phyloP scores from a whole-genome alignment of 2,797 vertebrate genomes.

The Brachyalestes nurse region DNA sequence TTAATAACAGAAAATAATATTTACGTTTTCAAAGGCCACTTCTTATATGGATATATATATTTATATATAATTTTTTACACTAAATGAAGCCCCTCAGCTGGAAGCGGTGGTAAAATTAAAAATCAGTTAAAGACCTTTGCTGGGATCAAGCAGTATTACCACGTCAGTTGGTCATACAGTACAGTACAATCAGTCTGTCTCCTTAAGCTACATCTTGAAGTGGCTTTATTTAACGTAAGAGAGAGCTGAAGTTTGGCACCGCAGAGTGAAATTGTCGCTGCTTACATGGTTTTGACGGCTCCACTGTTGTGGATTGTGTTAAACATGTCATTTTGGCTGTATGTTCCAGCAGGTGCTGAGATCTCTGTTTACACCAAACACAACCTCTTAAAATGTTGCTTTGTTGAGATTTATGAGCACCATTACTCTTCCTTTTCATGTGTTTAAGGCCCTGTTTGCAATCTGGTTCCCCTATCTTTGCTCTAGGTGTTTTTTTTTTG shows the following conservation, averaged over 20 bases:
- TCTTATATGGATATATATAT: no score
- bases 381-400: constrained; percentile 64
- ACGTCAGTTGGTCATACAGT: background rate
- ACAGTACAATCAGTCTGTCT: background rate
- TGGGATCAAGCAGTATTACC: no score
- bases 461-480: constrained; percentile 67
- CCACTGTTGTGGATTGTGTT: constrained; percentile 65
- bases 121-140: background rate
- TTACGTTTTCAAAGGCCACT: background rate
- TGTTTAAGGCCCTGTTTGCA: constrained; percentile 53
- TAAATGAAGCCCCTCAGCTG: background rate
- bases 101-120: background rate
- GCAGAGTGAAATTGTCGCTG: constrained; percentile 2
- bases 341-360: constrained; percentile 70
- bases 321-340: constrained; percentile 72
- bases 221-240: background rate
- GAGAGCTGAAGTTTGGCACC: constrained; percentile 49
- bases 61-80: no score
- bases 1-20: no score
- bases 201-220: background rate
- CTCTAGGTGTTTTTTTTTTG: constrained; percentile 59
- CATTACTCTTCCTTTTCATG: constrained; percentile 71
- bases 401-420: constrained; percentile 73
- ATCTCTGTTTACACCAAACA: constrained; percentile 74
- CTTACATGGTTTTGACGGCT: constrained; percentile 43